Percentiles rank a stretch among this genome's conserved stretches.
These are phyloP conservation scores for Atta colombica DNA, from an alignment of 1,140 invertebrate species.

Conservation along the genomic window DNA sequence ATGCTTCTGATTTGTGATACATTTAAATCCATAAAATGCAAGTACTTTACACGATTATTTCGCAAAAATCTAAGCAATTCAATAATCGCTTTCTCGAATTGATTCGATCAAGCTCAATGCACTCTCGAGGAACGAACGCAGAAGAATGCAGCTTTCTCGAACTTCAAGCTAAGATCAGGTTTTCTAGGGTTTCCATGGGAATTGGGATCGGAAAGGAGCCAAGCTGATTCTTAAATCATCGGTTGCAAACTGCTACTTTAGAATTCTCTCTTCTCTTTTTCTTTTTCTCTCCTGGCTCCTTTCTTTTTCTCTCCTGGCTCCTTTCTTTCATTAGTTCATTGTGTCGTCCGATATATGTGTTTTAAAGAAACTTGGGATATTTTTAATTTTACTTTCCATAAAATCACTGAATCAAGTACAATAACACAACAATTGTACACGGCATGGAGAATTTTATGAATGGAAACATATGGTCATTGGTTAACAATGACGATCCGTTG, in stretches of 20 bases:
- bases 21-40: neutral
- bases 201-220: slow-evolving; percentile 6
- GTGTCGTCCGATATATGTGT: slow-evolving; percentile 9
- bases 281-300: neutral
- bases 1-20: neutral
- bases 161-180: slow-evolving; percentile 7
- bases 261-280: neutral
- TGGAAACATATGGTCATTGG: neutral
- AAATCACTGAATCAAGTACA: neutral
- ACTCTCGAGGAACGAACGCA: neutral
- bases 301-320: neutral
- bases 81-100: neutral
- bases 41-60: neutral
- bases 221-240: slow-evolving; percentile 49
- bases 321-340: neutral
- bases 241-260: neutral
- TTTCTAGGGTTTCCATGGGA: slow-evolving; percentile 17
- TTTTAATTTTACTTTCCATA: neutral
- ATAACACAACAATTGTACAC: neutral
- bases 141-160: neutral
- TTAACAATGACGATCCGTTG: slow-evolving; percentile 11
- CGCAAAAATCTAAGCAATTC: neutral
- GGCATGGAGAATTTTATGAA: neutral
- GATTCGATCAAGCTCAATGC: neutral
- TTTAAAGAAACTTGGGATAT: neutral